Percentiles rank a stretch among this genome's conserved stretches.
phyloP scores from a whole-genome alignment of 2,797 vertebrate genomes.

The Arctocebus calabarensis region DNA sequence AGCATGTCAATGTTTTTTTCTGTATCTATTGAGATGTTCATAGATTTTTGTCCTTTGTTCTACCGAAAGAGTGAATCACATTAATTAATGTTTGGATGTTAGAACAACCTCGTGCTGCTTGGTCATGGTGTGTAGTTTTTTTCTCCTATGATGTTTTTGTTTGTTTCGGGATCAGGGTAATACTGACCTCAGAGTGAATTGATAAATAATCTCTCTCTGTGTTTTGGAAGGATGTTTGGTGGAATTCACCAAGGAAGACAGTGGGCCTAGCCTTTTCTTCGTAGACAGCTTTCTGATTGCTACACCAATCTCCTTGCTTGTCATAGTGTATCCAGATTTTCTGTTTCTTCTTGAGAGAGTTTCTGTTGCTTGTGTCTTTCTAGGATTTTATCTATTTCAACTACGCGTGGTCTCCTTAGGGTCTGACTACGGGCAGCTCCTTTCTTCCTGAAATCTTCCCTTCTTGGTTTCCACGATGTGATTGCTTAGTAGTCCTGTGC shows the following conservation, averaged over 20 bases:
- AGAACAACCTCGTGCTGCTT: neutral
- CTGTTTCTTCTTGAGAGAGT: neutral
- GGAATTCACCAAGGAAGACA: neutral
- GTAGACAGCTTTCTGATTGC: neutral
- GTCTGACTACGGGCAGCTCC: neutral
- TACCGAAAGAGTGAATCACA: no score
- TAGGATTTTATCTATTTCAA: neutral
- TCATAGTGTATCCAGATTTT: neutral
- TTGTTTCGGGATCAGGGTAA: neutral
- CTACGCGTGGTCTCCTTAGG: neutral
- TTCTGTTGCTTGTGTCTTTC: neutral
- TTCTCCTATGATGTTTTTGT: neutral
- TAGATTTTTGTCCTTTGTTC: neutral
- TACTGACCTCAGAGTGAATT: neutral
- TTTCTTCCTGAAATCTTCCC: neutral
- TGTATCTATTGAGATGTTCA: neutral
- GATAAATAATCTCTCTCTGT: neutral
- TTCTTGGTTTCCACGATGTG: neutral
- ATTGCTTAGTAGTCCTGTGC: neutral
- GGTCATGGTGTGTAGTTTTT: neutral
- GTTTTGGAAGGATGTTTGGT: neutral
- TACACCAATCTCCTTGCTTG: neutral
- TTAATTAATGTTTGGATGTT: neutral
- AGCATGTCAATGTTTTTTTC: neutral
- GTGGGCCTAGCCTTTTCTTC: neutral